These are phyloP conservation scores for Catajapyx aquilonaris DNA, from an alignment of 1,140 invertebrate genomes.

Conservation along the genomic window DNA sequence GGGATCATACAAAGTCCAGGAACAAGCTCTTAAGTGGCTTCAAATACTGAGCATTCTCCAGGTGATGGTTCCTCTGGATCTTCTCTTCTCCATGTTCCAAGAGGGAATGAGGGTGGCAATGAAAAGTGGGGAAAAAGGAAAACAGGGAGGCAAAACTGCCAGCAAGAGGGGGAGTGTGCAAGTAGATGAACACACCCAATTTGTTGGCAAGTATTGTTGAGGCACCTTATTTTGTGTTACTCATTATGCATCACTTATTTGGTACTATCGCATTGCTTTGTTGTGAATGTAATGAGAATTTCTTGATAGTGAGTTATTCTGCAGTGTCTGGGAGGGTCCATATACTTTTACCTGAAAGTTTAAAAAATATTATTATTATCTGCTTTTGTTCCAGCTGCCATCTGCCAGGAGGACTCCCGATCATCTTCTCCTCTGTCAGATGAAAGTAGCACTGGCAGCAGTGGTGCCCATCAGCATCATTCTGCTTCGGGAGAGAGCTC, in stretches of 20 bases:
- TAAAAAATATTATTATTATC: constrained; percentile 6
- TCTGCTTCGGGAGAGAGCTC: constrained; percentile 29
- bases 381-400: constrained; percentile 32
- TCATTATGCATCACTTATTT: no score
- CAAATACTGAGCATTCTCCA: constrained; percentile 68
- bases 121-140: constrained; percentile 9
- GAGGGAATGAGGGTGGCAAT: constrained; percentile 40
- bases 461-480: neutral
- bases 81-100: constrained; percentile 73
- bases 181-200: no score
- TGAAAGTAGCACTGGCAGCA: constrained; percentile 25
- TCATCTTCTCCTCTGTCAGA: constrained; percentile 47
- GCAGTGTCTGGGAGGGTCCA: no score
- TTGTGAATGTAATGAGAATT: no score
- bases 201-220: no score
- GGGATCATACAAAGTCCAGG: constrained; percentile 65
- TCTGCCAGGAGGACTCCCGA: constrained; percentile 34
- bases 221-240: no score
- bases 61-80: constrained; percentile 63
- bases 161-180: constrained; percentile 11
- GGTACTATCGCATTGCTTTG: no score
- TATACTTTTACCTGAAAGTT: no score
- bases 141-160: constrained; percentile 3
- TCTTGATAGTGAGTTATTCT: no score
- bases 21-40: constrained; percentile 86